Percentiles rank a stretch among this genome's conserved stretches.
Conservation (phyloP, 2,888 invertebrate species). For the Micropterix aruncella region DNA sequence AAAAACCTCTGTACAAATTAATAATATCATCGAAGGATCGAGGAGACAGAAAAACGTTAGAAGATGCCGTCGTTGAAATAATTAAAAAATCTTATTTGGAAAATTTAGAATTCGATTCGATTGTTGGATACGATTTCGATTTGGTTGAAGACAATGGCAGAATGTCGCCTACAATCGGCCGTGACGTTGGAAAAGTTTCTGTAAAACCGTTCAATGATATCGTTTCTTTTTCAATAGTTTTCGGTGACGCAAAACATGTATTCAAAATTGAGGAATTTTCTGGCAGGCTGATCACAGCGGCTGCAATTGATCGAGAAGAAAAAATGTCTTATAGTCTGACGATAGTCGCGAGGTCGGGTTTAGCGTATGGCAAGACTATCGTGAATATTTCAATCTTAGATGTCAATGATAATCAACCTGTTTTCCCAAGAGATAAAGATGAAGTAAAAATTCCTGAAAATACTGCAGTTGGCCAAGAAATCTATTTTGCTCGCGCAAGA, state of each 20-base stretch:
- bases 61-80: constrained; percentile 71
- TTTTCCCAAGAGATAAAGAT: constrained; percentile 65
- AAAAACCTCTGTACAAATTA: constrained; percentile 56
- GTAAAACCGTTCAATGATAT: constrained; percentile 46
- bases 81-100: constrained; percentile 59
- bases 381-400: constrained; percentile 76
- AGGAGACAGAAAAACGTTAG: constrained; percentile 56
- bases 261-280: constrained; percentile 70
- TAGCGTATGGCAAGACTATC: constrained; percentile 60
- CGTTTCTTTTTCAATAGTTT: constrained; percentile 62
- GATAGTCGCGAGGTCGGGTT: constrained; percentile 64
- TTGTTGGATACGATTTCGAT: constrained; percentile 68
- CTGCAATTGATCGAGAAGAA: constrained; percentile 74
- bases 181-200: constrained; percentile 66
- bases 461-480: constrained; percentile 86
- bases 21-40: constrained; percentile 70
- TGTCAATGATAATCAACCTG: constrained; percentile 84
- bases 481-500: constrained; percentile 73
- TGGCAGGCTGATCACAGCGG: constrained; percentile 65
- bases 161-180: constrained; percentile 40
- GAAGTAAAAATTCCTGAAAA: constrained; percentile 74
- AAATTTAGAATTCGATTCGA: constrained; percentile 59
- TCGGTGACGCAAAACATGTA: constrained; percentile 62
- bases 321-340: constrained; percentile 61
- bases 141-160: constrained; percentile 69